Conservation (phyloP, 2,113 vertebrate species). For the Electrona antarctica region DNA sequence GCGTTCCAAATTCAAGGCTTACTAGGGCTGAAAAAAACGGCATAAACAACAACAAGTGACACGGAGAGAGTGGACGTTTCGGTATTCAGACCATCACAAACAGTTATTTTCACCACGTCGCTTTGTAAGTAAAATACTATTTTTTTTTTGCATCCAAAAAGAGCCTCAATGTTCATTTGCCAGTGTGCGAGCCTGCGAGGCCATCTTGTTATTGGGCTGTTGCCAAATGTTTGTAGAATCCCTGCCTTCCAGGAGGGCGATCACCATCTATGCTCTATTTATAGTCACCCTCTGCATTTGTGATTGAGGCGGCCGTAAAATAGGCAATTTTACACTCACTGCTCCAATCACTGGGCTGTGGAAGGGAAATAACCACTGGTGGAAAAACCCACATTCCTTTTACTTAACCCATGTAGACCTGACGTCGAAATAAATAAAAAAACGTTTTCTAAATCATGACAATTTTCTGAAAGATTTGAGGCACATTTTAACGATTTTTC, state of each 20-base stretch:
- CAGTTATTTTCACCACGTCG: no score
- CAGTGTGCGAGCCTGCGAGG: constrained; percentile 20
- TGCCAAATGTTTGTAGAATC: constrained; percentile 63
- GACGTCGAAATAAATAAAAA: no score
- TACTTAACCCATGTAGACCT: neutral
- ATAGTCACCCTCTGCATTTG: constrained; percentile 61
- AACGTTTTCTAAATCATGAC: no score
- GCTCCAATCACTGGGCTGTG: constrained; percentile 76
- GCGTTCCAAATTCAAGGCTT: no score
- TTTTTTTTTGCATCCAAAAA: constrained; percentile 14
- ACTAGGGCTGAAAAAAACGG: no score
- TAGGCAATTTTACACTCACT: constrained; percentile 78
- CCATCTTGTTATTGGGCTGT: constrained; percentile 25
- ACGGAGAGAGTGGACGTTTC: no score
- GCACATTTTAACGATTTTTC: no score
- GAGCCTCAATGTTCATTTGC: constrained; percentile 35
- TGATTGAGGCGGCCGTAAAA: constrained; percentile 77
- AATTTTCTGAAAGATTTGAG: no score
- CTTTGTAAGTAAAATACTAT: neutral
- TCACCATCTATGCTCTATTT: constrained; percentile 74
- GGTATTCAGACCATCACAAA: no score
- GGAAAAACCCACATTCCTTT: neutral
- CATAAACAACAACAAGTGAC: no score
- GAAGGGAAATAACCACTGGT: constrained; percentile 68
- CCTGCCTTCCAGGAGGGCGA: constrained; percentile 58